These are phyloP conservation scores for Neogale vison DNA, from an alignment of 2,113 vertebrate species.

Conservation along the genomic window DNA sequence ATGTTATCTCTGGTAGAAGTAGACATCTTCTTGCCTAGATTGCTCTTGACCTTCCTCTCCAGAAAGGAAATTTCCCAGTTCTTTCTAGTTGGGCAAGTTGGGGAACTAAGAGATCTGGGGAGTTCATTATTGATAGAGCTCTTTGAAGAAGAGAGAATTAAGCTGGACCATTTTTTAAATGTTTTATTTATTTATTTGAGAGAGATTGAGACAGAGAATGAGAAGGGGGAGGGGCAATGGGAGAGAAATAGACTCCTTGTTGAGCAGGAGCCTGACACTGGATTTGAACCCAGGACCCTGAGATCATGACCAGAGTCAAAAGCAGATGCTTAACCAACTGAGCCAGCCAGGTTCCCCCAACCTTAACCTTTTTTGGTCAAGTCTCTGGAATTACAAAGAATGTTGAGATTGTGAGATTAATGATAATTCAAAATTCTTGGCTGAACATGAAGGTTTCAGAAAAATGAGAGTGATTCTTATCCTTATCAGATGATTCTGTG, in stretches of 20 bases:
- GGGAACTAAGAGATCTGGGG: neutral
- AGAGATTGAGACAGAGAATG: neutral
- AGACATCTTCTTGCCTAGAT: neutral
- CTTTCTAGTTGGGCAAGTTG: neutral
- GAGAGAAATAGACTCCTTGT: neutral
- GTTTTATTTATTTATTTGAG: neutral
- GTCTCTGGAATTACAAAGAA: neutral
- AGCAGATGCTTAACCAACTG: neutral
- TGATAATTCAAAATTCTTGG: neutral
- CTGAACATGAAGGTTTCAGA: neutral
- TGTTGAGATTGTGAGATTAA: neutral
- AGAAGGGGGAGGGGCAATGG: neutral
- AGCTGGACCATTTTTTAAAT: neutral
- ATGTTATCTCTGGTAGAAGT: neutral
- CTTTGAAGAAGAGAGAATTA: neutral
- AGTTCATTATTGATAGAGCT: neutral
- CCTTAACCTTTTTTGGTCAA: neutral
- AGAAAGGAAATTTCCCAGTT: neutral
- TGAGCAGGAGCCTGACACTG: neutral
- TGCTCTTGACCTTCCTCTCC: neutral
- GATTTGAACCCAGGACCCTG: neutral
- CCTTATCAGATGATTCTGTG: neutral
- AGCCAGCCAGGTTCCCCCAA: neutral
- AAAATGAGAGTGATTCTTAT: neutral
- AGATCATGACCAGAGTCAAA: neutral